Evolutionary conservation across 2,113 vertebrate species (phyloP), one percentile per base, ranked within the genome.

Genomic region (Gobiocypris rarus): DNA sequence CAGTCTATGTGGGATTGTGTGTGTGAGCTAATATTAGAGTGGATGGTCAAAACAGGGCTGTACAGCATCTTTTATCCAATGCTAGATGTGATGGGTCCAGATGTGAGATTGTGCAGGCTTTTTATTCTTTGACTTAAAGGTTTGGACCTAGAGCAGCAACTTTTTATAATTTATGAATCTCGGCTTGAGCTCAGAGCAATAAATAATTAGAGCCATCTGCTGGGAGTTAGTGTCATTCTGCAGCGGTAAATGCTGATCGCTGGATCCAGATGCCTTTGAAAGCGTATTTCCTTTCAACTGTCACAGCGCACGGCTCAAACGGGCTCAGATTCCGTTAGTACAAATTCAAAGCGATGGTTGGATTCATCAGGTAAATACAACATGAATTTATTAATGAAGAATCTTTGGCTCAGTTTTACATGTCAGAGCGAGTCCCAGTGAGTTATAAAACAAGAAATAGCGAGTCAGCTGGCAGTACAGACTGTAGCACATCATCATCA

Each of bases 141-240:
- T 56, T 56, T 70, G 28, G 63, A 82, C 80, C 65, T 41, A 71
- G 26, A 56, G 63, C 3, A 26, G 22, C 17, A 41, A 24, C 45
- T 41, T 82, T 80, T 82, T 52, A 82, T 71, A 28, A 82, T 54
- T 82, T 70, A 82, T 70, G 48, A 70, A 82, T 82, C 28, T 41
- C 80, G 4, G 48, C 61, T 70, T 52, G 28, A 52, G 80, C 80
- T 82, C 28, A 65, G 65, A 82, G 80, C 48, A 41, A 70, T 82
- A 82, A 82, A 70, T 82, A 82, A 82, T 82, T 82, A 71, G 80
- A 82, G 65, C 78, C 63, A 82, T 69, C 80, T 82, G 63, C 48
- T 38, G 65, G 80, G 65, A 82, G 45, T 70, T 82, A 56, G 45
- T 70, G 80, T 82, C 65, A 82, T 69, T 82, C 80, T 69, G 45